A percentile compares a stretch with the other conserved stretches of the same genome.
These are phyloP conservation scores for Orycteropus afer DNA, from an alignment of 2,113 vertebrate genomes.

Conservation along the genomic window DNA sequence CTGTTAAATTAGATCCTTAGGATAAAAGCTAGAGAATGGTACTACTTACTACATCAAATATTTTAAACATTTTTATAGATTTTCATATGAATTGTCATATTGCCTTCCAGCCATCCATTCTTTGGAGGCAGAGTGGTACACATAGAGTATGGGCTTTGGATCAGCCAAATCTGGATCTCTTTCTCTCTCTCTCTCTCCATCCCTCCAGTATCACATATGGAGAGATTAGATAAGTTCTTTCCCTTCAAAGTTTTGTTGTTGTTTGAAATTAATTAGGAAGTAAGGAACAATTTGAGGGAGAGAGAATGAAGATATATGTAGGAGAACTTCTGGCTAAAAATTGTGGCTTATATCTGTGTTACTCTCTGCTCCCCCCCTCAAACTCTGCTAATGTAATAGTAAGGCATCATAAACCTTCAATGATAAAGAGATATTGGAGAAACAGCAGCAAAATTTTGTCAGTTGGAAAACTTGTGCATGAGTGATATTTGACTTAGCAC, in stretches of 20 bases:
- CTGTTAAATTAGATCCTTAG: slow-evolving; percentile 27
- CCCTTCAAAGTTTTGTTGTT: slow-evolving; percentile 32
- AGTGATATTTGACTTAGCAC: neutral
- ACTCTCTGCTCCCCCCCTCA: neutral
- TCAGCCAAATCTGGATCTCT: neutral
- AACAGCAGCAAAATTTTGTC: neutral
- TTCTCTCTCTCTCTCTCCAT: too few species aligned
- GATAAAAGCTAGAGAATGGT: slow-evolving; percentile 43
- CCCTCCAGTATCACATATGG: neutral
- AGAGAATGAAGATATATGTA: neutral
- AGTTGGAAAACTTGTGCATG: slow-evolving; percentile 7
- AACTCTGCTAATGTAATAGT: neutral
- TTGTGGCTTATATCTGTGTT: neutral
- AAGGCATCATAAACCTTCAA: neutral
- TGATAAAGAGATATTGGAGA: slow-evolving; percentile 18
- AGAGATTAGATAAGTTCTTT: slow-evolving; percentile 28
- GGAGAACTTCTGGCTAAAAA: slow-evolving; percentile 16
- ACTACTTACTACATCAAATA: slow-evolving; percentile 3
- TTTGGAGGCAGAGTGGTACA: slow-evolving; percentile 6
- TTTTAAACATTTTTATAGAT: slow-evolving; percentile 15
- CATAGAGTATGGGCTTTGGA: neutral
- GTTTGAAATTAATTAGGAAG: slow-evolving; percentile 39
- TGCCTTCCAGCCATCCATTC: neutral
- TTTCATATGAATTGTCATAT: slow-evolving; percentile 15
- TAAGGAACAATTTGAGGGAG: neutral